phyloP scores from a whole-genome alignment of 2,888 invertebrate species.

The Creontiades dilutus region DNA sequence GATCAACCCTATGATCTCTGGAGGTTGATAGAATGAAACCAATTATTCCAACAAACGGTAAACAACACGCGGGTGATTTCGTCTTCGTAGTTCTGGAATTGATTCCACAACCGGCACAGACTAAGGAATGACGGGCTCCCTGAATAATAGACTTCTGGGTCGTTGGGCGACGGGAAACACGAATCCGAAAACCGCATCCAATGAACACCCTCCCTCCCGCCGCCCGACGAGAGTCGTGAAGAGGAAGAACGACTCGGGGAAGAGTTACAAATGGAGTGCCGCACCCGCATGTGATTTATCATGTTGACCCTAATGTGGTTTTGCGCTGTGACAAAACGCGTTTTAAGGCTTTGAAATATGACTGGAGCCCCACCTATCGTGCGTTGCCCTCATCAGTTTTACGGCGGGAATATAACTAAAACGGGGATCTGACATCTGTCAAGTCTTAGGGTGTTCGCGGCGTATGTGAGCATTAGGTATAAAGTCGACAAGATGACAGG shows the following conservation, averaged over 20 bases:
- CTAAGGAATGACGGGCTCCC: not conserved
- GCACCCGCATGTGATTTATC: not conserved
- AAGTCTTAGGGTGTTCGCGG: too few species aligned
- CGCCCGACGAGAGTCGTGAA: not conserved
- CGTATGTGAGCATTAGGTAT: too few species aligned
- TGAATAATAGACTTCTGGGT: not conserved
- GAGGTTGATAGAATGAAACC: too few species aligned
- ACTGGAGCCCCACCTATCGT: not conserved
- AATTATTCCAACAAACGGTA: too few species aligned
- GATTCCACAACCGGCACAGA: not conserved
- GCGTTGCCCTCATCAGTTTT: not conserved
- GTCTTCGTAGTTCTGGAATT: not conserved
- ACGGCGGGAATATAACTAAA: not conserved
- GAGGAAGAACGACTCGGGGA: conserved; percentile 1
- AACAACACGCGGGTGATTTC: too few species aligned
- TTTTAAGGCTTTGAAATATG: conserved; percentile 39
- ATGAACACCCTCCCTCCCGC: not conserved
- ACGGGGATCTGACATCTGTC: not conserved
- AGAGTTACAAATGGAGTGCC: conserved; percentile 25
- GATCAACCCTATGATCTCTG: too few species aligned
- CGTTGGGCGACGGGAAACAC: conserved; percentile 18
- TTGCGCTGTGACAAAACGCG: conserved; percentile 32
- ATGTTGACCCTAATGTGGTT: conserved; percentile 23
- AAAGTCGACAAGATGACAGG: too few species aligned
- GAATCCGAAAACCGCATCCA: conserved; percentile 16